A percentile compares a stretch with the other conserved stretches of the same genome.
Evolutionary conservation across 2,888 invertebrate species (phyloP).

Genomic region (Amiota communis): DNA sequence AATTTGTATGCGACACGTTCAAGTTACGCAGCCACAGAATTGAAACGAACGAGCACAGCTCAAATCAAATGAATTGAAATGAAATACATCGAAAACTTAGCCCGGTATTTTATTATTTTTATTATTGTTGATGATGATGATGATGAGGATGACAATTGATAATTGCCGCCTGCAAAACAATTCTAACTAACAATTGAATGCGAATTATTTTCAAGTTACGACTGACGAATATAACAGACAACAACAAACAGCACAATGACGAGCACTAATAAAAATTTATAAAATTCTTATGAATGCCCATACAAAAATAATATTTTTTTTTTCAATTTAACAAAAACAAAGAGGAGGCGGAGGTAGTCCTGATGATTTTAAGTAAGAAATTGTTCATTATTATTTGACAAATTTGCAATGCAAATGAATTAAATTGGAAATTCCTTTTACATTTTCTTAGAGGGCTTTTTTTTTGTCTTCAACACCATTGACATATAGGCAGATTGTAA

Average conservation of each 20-base stretch:
- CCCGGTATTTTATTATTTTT: neutral
- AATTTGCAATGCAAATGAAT: no score
- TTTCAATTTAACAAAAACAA: neutral
- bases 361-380: no score
- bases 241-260: conserved; percentile 7
- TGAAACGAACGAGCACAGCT: conserved; percentile 27
- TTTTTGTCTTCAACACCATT: no score
- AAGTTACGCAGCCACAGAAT: conserved; percentile 39
- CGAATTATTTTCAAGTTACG: neutral
- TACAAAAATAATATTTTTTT: conserved; percentile 3
- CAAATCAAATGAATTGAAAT: neutral
- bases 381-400: no score
- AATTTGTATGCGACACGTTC: conserved; percentile 22
- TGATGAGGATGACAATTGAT: conserved; percentile 20
- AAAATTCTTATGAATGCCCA: neutral
- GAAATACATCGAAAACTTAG: neutral
- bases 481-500: no score
- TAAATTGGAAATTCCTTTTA: no score
- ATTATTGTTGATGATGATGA: conserved; percentile 43
- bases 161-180: conserved; percentile 21
- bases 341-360: no score
- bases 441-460: no score
- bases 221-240: neutral
- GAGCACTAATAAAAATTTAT: neutral
- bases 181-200: conserved; percentile 3